These are phyloP conservation scores for Diachasma alloeum DNA, from an alignment of 1,140 invertebrate species.

Conservation along the genomic window DNA sequence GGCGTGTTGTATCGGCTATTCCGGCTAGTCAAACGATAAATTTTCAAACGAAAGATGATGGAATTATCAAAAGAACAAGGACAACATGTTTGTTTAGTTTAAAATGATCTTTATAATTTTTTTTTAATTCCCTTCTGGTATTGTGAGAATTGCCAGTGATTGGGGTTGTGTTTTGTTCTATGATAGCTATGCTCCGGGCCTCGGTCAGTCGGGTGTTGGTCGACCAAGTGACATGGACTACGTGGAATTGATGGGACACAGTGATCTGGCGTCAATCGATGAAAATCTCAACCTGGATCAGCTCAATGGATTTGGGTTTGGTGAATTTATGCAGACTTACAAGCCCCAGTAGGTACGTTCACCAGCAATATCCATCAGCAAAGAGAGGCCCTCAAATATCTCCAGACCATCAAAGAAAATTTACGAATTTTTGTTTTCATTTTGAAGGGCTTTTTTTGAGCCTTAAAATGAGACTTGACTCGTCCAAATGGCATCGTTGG, in stretches of 20 bases:
- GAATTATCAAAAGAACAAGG: conserved; percentile 11
- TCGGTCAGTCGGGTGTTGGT: conserved; percentile 57
- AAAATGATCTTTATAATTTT: neutral
- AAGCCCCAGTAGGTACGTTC: conserved; percentile 55
- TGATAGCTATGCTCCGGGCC: conserved; percentile 63
- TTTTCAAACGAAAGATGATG: neutral
- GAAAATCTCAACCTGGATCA: conserved; percentile 62
- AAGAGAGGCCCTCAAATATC: too few species aligned
- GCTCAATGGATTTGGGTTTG: conserved; percentile 53
- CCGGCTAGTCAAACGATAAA: conserved; percentile 42
- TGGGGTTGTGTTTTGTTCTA: conserved; percentile 64
- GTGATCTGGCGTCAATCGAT: conserved; percentile 56
- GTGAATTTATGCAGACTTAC: conserved; percentile 59
- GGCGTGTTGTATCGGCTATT: conserved; percentile 62
- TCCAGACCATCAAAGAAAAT: neutral
- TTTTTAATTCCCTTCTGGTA: neutral
- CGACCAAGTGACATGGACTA: conserved; percentile 61
- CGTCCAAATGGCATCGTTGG: too few species aligned
- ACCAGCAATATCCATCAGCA: neutral
- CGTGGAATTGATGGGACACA: conserved; percentile 54
- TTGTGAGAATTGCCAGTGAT: conserved; percentile 59
- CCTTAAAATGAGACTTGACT: too few species aligned
- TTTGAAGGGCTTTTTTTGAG: too few species aligned
- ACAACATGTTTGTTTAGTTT: conserved; percentile 14
- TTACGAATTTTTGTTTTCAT: neutral